Conservation (phyloP, 2,113 vertebrate species). For the Hydrolagus affinis region DNA sequence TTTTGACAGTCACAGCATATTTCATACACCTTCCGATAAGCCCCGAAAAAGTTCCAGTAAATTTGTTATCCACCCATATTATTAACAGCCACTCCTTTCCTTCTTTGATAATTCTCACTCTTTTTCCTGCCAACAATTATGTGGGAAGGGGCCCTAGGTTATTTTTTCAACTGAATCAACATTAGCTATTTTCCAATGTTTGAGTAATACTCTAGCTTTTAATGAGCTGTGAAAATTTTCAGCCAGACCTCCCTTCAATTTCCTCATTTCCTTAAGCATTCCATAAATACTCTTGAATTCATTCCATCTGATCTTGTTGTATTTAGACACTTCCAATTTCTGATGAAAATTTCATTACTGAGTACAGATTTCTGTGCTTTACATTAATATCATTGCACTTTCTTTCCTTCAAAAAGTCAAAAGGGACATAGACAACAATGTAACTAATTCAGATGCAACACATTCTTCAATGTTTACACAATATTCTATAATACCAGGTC, state of each 20-base stretch:
- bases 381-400: neutral
- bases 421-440: too few relatives aligned
- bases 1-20: neutral
- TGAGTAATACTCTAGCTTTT: neutral
- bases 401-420: neutral
- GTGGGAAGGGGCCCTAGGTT: neutral
- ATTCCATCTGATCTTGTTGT: slow-evolving; percentile 25
- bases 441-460: too few relatives aligned
- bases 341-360: slow-evolving; percentile 2
- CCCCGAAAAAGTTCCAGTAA: neutral
- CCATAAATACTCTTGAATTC: neutral
- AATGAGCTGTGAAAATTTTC: neutral
- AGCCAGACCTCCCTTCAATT: neutral
- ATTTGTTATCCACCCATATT: neutral
- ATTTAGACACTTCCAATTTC: neutral
- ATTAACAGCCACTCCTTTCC: neutral
- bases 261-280: slow-evolving; percentile 4
- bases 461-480: too few relatives aligned
- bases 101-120: neutral
- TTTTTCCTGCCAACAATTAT: neutral
- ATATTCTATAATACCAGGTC: too few relatives aligned
- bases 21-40: neutral
- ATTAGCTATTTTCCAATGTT: slow-evolving; percentile 14
- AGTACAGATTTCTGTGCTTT: neutral
- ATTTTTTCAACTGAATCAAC: neutral